Evolutionary conservation across 2,888 invertebrate genomes (phyloP), one percentile per base, ranked within the genome.

Genomic region (Tinea pellionella): DNA sequence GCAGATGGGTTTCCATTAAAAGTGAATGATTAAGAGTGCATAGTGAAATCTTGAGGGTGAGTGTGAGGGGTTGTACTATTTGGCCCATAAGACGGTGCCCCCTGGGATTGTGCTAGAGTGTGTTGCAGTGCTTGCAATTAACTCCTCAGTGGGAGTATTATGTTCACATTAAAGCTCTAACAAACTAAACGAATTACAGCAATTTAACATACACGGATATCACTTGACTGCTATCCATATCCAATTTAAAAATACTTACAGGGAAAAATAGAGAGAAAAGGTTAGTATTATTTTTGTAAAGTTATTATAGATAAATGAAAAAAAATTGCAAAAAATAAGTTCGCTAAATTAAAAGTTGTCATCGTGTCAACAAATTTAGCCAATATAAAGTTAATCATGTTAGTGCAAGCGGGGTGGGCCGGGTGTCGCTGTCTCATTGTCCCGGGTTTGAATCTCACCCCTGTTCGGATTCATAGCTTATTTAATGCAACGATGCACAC

Each of bases 401-500:
- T 76, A 79, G 74, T 71, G 69, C 70, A 30, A 71, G 63, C 71
- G 65, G 76, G 77, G 74, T 75, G 75, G 77, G 79, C 80, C 80
- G 77, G 80, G 78, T 82, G 82, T 73, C 69, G 71, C 57, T 51
- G 71, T 70, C 73, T 68, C 75, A 78, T 81, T 84, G 83, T 85
- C 74, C 80, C 79, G 74, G 76, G 76, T 78, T 75, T 70, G 70
- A 73, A 65, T 69, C 69, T 69, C 68, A 72, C 80, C 84, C 83
- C 82, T 74, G 76, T 80, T 70, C 72, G 75, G 81, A 84, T 80
- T 79, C 84, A 76, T 82, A 80, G 81, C 86, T 83, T 83, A 87
- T 87, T 87, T 86, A 84, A 86, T 86, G 85, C 84, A 84, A 83
- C 84, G 79, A 74, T 85, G 85, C 85, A 86, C 86, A 83, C 84